A percentile compares a stretch with the other conserved stretches of the same genome.
These are phyloP conservation scores for Nephotettix cincticeps DNA, from an alignment of 1,140 invertebrate species.

Conservation along the genomic window DNA sequence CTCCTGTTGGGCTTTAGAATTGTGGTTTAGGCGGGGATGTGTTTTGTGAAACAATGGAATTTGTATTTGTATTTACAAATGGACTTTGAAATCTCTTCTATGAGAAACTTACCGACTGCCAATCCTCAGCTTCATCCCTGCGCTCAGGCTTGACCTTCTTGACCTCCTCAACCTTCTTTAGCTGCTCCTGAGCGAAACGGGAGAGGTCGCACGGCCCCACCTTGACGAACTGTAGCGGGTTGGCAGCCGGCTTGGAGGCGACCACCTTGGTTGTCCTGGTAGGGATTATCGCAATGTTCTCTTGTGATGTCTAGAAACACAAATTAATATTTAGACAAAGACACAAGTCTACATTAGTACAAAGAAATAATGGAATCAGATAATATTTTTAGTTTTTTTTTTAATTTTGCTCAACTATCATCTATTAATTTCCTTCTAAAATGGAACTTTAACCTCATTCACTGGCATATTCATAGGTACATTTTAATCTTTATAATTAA, in stretches of 20 bases:
- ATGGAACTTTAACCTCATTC: too few relatives aligned
- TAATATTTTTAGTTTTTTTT: too few relatives aligned
- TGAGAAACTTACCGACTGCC: conserved; percentile 91
- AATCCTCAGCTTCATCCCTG: conserved; percentile 82
- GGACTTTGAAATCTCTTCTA: too few relatives aligned
- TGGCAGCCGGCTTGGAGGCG: conserved; percentile 75
- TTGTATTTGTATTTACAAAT: too few relatives aligned
- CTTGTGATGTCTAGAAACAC: conserved; percentile 25
- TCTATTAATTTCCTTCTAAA: too few relatives aligned
- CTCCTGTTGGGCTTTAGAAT: too few relatives aligned
- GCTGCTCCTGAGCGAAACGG: conserved; percentile 79
- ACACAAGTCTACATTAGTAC: too few relatives aligned
- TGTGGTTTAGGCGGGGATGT: too few relatives aligned
- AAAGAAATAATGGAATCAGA: background rate
- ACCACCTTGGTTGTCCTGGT: conserved; percentile 43
- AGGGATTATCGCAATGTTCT: conserved; percentile 26
- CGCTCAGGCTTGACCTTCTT: conserved; percentile 74
- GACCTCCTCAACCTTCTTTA: conserved; percentile 80
- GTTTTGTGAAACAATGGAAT: too few relatives aligned
- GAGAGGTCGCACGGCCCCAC: conserved; percentile 82
- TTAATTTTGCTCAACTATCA: background rate
- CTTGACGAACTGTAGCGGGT: conserved; percentile 88
- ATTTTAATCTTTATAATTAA: too few relatives aligned
- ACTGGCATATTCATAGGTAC: too few relatives aligned
- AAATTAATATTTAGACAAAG: background rate